These are phyloP conservation scores for Cheiracanthium punctorium DNA, from an alignment of 2,888 invertebrate genomes.

Conservation along the genomic window DNA sequence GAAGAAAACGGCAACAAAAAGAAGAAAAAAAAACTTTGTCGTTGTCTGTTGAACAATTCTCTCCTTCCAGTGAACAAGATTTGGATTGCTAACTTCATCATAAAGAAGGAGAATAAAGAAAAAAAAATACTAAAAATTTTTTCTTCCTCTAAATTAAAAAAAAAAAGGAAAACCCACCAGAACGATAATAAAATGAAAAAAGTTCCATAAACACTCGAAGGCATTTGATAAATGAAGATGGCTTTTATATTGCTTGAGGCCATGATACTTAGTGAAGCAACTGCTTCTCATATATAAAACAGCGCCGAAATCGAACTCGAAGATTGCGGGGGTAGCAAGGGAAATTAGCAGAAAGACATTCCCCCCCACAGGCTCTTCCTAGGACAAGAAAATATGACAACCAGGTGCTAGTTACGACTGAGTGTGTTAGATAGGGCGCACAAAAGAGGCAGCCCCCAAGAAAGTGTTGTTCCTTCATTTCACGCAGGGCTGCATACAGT, in stretches of 20 bases:
- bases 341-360: slow-evolving; percentile 54
- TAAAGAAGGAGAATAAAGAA: too few relatives aligned
- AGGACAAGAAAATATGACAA: slow-evolving; percentile 62
- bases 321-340: slow-evolving; percentile 25
- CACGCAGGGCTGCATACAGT: slow-evolving; percentile 35
- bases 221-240: slow-evolving; percentile 40
- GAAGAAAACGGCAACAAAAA: too few relatives aligned
- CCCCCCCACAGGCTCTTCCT: slow-evolving; percentile 10
- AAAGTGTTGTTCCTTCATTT: slow-evolving; percentile 33
- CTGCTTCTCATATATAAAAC: slow-evolving; percentile 19
- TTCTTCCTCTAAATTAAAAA: too few relatives aligned
- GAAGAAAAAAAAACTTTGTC: not conserved
- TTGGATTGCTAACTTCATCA: not conserved
- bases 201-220: slow-evolving; percentile 39
- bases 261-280: slow-evolving; percentile 38
- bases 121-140: too few relatives aligned
- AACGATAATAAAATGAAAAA: slow-evolving; percentile 27
- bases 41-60: not conserved
- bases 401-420: slow-evolving; percentile 70
- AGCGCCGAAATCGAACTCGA: slow-evolving; percentile 17
- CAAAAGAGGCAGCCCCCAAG: slow-evolving; percentile 6
- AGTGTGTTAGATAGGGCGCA: slow-evolving; percentile 20
- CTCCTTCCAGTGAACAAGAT: not conserved
- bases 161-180: not conserved
- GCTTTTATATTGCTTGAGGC: slow-evolving; percentile 26